These are phyloP conservation scores for Desoria tigrina DNA, from an alignment of 2,888 invertebrate species.

Conservation along the genomic window DNA sequence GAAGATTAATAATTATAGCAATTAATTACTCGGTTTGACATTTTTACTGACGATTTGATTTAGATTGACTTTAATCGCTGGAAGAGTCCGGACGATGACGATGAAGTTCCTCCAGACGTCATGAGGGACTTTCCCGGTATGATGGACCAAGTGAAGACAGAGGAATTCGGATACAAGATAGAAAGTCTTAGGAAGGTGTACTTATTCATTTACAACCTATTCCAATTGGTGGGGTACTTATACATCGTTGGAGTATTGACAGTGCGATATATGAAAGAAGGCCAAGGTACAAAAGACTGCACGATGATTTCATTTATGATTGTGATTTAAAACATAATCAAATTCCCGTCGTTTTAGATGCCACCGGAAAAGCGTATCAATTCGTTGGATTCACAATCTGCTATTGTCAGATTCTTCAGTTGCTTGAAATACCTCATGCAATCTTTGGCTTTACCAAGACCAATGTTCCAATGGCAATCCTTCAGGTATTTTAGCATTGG, in stretches of 20 bases:
- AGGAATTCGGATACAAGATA: conserved; percentile 57
- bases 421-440: conserved; percentile 86
- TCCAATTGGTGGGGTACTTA: conserved; percentile 81
- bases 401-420: conserved; percentile 78
- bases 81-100: conserved; percentile 74
- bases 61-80: conserved; percentile 88
- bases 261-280: conserved; percentile 74
- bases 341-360: too few relatives aligned
- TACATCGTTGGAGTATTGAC: conserved; percentile 74
- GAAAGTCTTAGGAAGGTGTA: conserved; percentile 76
- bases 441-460: conserved; percentile 85
- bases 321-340: conserved; percentile 12
- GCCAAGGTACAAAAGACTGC: conserved; percentile 60
- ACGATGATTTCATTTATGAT: conserved; percentile 44
- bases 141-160: conserved; percentile 54
- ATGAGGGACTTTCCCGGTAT: conserved; percentile 76
- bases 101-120: conserved; percentile 68
- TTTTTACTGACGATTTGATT: neutral
- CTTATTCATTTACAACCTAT: conserved; percentile 82
- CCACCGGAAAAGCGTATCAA: conserved; percentile 70
- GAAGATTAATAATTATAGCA: neutral
- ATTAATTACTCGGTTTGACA: neutral
- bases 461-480: conserved; percentile 68
- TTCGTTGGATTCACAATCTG: conserved; percentile 75
- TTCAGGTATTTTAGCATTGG: conserved; percentile 64